These are phyloP conservation scores for Oeneis ivallda DNA, from an alignment of 2,888 invertebrate species.

Conservation along the genomic window DNA sequence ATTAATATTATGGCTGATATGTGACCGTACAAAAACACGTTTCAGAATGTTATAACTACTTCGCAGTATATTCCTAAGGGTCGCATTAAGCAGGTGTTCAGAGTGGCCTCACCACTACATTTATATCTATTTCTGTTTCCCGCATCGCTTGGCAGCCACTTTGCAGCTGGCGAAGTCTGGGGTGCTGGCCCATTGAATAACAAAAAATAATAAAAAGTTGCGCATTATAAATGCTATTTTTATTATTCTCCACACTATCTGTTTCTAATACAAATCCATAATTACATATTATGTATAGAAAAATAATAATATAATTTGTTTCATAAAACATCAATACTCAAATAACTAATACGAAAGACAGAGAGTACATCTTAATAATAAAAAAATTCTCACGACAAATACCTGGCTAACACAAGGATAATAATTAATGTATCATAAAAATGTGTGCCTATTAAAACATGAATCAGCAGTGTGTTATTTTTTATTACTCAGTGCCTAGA, in stretches of 20 bases:
- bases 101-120: constrained; percentile 30
- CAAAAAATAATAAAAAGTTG: not conserved
- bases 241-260: not conserved
- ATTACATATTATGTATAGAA: too few relatives aligned
- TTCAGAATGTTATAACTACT: constrained; percentile 8
- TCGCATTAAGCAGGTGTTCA: constrained; percentile 38
- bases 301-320: too few relatives aligned
- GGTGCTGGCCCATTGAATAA: constrained; percentile 26
- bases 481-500: too few relatives aligned
- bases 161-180: constrained; percentile 61
- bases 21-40: constrained; percentile 1
- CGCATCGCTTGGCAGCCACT: constrained; percentile 42
- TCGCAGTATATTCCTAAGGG: constrained; percentile 25
- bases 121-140: constrained; percentile 42
- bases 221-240: not conserved
- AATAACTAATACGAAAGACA: too few relatives aligned
- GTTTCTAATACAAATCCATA: not conserved
- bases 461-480: too few relatives aligned
- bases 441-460: too few relatives aligned
- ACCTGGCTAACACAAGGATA: too few relatives aligned
- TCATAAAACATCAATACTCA: too few relatives aligned
- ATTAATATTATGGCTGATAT: constrained; percentile 3
- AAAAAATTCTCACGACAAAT: too few relatives aligned
- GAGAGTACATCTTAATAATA: too few relatives aligned
- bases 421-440: too few relatives aligned